Evolutionary conservation across 1,140 invertebrate genomes (phyloP), one percentile per base, ranked within the genome.

Genomic region (Trichoplusia ni): DNA sequence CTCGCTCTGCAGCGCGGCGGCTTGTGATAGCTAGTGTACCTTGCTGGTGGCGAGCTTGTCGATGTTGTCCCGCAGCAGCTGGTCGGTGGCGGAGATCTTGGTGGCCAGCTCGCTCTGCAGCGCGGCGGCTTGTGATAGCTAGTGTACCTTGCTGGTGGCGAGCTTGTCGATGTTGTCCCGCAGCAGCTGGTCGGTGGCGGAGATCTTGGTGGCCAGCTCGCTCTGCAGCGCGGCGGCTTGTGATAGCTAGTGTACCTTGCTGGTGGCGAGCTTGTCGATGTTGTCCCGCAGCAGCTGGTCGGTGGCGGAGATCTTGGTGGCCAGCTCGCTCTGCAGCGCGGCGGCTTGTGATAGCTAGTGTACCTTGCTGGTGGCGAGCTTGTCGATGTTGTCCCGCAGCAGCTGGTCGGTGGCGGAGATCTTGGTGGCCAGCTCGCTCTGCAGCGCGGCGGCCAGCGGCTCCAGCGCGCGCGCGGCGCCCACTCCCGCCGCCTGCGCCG

Each of bases 81-180:
- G 91, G 86, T 98, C 96, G 21, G 94, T 94, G 27, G 93, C 91
- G 53, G 91, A 90, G 7, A 95, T 84, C 81, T 97, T 96, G 77
- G 95, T 92, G n/a, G 92, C 91, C 9, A 96, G 89, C 77, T 96
- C 92, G 59, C 92, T 84, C 83, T 95, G 92, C 75, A 97, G 79
- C 86, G 95, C 91, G 69, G 93, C 90, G 81, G 94, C 89, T 69
- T 95, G 80, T 58, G 93, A n/a, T n/a, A n/a, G n/a, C n/a, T n/a
- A n/a, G n/a, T n/a, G n/a, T n/a, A n/a, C n/a, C n/a, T n/a, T n/a
- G n/a, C n/a, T n/a, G 64, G 92, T 93, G 64, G 97, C 92, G 13
- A 96, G 83, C 79, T 97, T 95, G 2, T 92, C 91, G 54, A 98
- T 94, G 84, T 95, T 96, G 47, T 97, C 95, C 64, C 95, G 94